A percentile compares a stretch with the other conserved stretches of the same genome.
Evolutionary conservation across 2,888 invertebrate species (phyloP).

Genomic region (Spatulosminthurus flaviceps): DNA sequence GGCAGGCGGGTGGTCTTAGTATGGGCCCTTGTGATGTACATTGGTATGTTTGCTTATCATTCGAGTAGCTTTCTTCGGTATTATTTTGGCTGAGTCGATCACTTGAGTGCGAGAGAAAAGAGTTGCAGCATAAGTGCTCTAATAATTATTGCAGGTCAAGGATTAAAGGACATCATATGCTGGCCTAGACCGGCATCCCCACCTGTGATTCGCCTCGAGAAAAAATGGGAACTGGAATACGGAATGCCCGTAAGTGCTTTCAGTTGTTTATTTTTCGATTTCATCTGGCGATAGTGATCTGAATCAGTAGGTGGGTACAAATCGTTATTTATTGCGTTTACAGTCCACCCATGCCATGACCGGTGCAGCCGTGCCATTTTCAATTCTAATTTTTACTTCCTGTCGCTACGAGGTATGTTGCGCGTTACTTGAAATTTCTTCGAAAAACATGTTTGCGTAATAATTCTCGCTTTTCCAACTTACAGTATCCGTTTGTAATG

Average conservation of each 20-base stretch:
- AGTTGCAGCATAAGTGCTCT: too few relatives aligned
- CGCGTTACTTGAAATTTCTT: background rate
- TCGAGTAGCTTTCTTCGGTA: too few relatives aligned
- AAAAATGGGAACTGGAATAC: slow-evolving; percentile 89
- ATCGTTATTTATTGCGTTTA: too few relatives aligned
- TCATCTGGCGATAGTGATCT: too few relatives aligned
- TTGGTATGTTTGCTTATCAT: slow-evolving; percentile 75
- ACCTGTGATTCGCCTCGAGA: slow-evolving; percentile 83
- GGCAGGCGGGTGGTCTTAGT: slow-evolving; percentile 83
- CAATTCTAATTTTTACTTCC: slow-evolving; percentile 81
- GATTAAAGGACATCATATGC: slow-evolving; percentile 84
- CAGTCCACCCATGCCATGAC: slow-evolving; percentile 91
- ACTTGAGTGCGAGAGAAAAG: too few relatives aligned
- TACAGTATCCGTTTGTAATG: slow-evolving; percentile 68
- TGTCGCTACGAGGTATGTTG: slow-evolving; percentile 79
- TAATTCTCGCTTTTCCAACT: slow-evolving; percentile 49
- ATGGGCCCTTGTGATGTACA: slow-evolving; percentile 85
- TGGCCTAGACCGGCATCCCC: slow-evolving; percentile 86
- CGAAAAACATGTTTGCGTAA: background rate
- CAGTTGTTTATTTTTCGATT: too few relatives aligned
- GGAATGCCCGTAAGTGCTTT: slow-evolving; percentile 95
- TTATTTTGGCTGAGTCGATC: background rate
- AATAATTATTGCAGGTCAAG: slow-evolving; percentile 74
- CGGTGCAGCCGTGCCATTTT: slow-evolving; percentile 86
- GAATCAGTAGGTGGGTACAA: too few relatives aligned